phyloP scores from a whole-genome alignment of 2,113 vertebrate species.

The Cnemophilus loriae region DNA sequence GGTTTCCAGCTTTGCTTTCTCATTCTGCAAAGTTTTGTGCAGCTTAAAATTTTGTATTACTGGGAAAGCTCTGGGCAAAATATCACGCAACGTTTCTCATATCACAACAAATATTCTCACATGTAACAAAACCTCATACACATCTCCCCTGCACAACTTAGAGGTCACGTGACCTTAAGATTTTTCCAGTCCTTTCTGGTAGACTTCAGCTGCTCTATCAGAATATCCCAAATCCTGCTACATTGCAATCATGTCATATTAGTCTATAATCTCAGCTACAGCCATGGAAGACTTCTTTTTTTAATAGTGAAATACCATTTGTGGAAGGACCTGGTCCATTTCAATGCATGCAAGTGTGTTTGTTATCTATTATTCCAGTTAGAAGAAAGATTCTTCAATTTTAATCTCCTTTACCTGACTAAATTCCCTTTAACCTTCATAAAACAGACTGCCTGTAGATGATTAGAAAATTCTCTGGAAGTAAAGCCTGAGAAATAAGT shows the following conservation, averaged over 20 bases:
- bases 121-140: not conserved
- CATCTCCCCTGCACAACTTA: not conserved
- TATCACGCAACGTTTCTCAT: not conserved
- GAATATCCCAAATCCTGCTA: not conserved
- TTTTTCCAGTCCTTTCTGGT: not conserved
- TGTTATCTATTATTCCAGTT: not conserved
- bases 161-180: fast-evolving
- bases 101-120: not conserved
- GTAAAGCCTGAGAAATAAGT: not conserved
- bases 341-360: not conserved
- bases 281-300: not conserved
- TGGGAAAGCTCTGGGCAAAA: not conserved
- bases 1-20: not conserved
- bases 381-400: not conserved
- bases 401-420: not conserved
- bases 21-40: not conserved
- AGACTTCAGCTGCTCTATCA: not conserved
- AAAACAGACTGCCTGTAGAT: not conserved
- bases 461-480: not conserved
- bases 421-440: not conserved
- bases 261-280: not conserved
- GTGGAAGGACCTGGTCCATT: not conserved
- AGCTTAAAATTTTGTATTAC: not conserved
- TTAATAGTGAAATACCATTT: not conserved
- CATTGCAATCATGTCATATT: not conserved